A percentile compares a stretch with the other conserved stretches of the same genome.
Evolutionary conservation across 2,888 invertebrate genomes (phyloP).

Genomic region (Spodoptera picta): DNA sequence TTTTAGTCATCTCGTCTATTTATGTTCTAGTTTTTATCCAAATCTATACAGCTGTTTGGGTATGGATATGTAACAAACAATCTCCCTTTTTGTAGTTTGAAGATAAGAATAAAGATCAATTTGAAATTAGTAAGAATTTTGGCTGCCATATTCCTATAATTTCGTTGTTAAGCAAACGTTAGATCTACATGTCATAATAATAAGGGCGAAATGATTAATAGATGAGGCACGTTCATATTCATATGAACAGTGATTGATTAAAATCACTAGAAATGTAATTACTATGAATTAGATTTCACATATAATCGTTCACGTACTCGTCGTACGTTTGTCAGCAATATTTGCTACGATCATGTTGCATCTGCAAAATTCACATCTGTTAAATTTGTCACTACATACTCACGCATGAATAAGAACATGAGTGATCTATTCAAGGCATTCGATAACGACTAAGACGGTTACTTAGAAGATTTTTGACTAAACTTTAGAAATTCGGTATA

Average conservation of each 20-base stretch:
- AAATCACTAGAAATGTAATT: neutral
- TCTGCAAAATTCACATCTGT: constrained; percentile 10
- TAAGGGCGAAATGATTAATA: no score
- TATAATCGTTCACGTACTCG: neutral
- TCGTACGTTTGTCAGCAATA: neutral
- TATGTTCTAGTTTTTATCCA: no score
- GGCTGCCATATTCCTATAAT: no score
- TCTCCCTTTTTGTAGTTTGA: no score
- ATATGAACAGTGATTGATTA: neutral
- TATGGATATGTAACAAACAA: no score
- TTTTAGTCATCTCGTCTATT: no score
- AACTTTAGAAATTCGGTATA: constrained; percentile 29
- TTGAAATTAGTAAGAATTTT: no score
- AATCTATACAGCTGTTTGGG: no score
- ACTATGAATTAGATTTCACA: neutral
- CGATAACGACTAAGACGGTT: constrained; percentile 32
- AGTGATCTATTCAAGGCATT: constrained; percentile 23
- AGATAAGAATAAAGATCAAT: no score
- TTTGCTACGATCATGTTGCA: constrained; percentile 5
- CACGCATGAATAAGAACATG: constrained; percentile 17
- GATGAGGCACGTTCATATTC: no score
- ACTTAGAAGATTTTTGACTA: constrained; percentile 36
- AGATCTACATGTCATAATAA: no score
- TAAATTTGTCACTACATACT: neutral
- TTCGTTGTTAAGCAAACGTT: no score